Evolutionary conservation across 1,140 invertebrate species (phyloP).

Genomic region (Propsilocerus akamusi): DNA sequence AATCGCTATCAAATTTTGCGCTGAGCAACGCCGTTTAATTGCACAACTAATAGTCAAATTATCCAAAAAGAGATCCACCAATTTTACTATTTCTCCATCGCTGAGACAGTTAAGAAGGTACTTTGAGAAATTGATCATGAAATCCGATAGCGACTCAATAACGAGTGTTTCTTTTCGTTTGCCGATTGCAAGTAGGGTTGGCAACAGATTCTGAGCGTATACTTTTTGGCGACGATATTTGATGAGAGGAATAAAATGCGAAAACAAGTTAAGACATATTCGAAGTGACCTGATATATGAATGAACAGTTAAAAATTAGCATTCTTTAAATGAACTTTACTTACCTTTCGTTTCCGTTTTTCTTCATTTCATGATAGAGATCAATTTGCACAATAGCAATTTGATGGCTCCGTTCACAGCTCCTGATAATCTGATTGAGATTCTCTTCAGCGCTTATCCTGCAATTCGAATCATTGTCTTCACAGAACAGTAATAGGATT

Average conservation of each 20-base stretch:
- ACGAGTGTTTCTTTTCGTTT: constrained; percentile 49
- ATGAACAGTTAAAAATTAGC: background rate
- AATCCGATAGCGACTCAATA: constrained; percentile 47
- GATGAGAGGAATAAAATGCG: constrained; percentile 43
- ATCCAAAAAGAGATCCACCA: constrained; percentile 18
- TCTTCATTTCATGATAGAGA: constrained; percentile 65
- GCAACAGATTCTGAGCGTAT: constrained; percentile 53
- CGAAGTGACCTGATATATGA: constrained; percentile 36
- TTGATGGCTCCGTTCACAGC: constrained; percentile 31
- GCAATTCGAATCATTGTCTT: constrained; percentile 52
- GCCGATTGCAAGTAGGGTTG: constrained; percentile 45
- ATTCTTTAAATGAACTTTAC: background rate
- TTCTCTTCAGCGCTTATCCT: constrained; percentile 63
- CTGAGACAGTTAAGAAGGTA: constrained; percentile 50
- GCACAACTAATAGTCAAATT: constrained; percentile 19
- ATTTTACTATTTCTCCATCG: constrained; percentile 42
- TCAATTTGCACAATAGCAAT: constrained; percentile 54
- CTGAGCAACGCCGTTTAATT: constrained; percentile 20
- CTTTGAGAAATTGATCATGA: constrained; percentile 47
- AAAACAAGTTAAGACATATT: constrained; percentile 56
- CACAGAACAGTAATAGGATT: constrained; percentile 46
- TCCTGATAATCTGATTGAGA: constrained; percentile 57
- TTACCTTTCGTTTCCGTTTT: constrained; percentile 36
- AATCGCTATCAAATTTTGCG: constrained; percentile 22
- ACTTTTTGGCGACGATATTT: constrained; percentile 56